A percentile compares a stretch with the other conserved stretches of the same genome.
phyloP scores from a whole-genome alignment of 2,888 invertebrate genomes.

The Synergus itoensis region DNA sequence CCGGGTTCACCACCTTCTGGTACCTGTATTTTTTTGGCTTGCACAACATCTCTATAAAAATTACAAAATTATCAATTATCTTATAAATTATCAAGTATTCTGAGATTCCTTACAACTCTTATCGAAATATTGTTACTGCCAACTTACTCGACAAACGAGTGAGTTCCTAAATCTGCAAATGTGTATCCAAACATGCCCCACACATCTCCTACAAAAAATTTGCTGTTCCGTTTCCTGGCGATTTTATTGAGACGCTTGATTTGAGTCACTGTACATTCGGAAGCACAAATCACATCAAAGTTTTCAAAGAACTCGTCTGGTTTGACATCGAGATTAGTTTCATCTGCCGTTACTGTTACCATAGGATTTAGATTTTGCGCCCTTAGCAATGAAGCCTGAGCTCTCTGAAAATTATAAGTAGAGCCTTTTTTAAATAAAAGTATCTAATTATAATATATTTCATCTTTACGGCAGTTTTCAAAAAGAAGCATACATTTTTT shows the following conservation, averaged over 20 bases:
- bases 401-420: conserved; percentile 81
- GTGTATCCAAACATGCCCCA: conserved; percentile 96
- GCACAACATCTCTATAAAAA: conserved; percentile 79
- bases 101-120: conserved; percentile 10
- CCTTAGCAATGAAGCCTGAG: conserved; percentile 88
- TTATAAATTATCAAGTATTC: background rate
- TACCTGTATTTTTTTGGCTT: conserved; percentile 78
- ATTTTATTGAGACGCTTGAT: conserved; percentile 87
- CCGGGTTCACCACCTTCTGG: conserved; percentile 80
- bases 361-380: conserved; percentile 95
- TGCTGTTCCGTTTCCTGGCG: conserved; percentile 86
- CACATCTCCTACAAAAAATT: conserved; percentile 94
- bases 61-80: conserved; percentile 24
- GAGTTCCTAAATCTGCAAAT: conserved; percentile 92
- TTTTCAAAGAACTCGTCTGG: conserved; percentile 85
- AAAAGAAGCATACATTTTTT: conserved; percentile 82
- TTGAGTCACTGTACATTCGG: conserved; percentile 86
- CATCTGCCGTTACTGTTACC: conserved; percentile 89
- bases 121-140: conserved; percentile 22
- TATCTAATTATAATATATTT: background rate
- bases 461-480: background rate
- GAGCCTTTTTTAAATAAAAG: background rate
- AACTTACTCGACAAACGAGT: conserved; percentile 88
- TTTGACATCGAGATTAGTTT: conserved; percentile 83
- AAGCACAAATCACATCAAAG: conserved; percentile 92